Evolutionary conservation across 2,113 vertebrate species (phyloP).

Genomic region (Glaucomys volans): DNA sequence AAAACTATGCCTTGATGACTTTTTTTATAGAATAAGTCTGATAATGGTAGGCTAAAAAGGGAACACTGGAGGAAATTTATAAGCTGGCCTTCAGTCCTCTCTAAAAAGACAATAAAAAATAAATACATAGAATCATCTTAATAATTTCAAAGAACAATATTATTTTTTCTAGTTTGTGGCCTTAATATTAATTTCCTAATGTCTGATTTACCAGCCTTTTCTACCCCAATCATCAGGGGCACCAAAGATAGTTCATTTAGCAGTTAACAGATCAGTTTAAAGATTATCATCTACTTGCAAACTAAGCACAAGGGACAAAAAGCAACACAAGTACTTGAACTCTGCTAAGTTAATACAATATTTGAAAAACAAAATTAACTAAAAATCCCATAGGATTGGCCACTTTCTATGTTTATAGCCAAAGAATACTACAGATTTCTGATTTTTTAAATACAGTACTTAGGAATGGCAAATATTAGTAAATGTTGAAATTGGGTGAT

Average conservation of each 20-base stretch:
- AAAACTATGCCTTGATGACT: not conserved
- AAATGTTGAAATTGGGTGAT: not conserved
- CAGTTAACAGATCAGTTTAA: not conserved
- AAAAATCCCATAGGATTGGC: not conserved
- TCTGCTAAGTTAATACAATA: not conserved
- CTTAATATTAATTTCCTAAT: not conserved
- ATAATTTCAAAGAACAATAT: slow-evolving; percentile 15
- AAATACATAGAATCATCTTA: not conserved
- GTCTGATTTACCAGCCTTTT: slow-evolving; percentile 2
- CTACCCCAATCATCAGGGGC: not conserved
- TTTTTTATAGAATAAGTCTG: not conserved
- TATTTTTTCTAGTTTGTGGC: not conserved
- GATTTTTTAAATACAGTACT: slow-evolving; percentile 19
- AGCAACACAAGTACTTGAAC: not conserved
- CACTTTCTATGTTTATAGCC: not conserved
- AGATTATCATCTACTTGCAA: not conserved
- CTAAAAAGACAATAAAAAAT: not conserved
- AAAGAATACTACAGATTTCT: not conserved
- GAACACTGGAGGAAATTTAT: not conserved
- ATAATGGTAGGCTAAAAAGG: not conserved
- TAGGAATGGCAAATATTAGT: not conserved
- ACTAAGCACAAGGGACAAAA: not conserved
- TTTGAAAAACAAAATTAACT: not conserved
- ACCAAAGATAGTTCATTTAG: not conserved
- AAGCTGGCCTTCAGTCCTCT: not conserved